Base-by-base conservation (phyloP, 1,140 invertebrate genomes). In the Lineus longissimus region DNA sequence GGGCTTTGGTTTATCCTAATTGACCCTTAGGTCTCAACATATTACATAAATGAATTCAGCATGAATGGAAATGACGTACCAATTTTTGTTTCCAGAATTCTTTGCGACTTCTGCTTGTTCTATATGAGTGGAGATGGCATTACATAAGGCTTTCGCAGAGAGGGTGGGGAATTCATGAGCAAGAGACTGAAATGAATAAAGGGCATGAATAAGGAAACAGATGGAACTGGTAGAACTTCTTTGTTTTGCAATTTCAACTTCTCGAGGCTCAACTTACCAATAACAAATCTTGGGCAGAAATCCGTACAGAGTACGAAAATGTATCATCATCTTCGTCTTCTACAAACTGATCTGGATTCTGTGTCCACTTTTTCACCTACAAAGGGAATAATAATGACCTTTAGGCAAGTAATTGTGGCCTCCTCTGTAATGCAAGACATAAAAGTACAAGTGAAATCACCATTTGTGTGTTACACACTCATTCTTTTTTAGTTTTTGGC, bases 261-360 rank as follows among this genome's bases (percentile, higher is more conserved):
- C n/a, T n/a, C n/a, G n/a, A n/a, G n/a, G n/a, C n/a, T n/a, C n/a
- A 22, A 73, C 77, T 78, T 75, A 88, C 87, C 74, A 84, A 69
- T 7, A 91, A 70, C 2, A 91, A 81, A 78, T 91, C 90, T 61
- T 88, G 87, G 7, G 89, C 89, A 9, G 89, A 89, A 64, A 90
- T 87, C 59, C 90, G 82, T n/a, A 92, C 87, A 25, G 89, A 89
- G 65, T 89, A 89, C 4, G 86, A 85, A 55, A 85, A 88, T 1
- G 85, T 85, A 57, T 87, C 85, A 62, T 90, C 87, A 73, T 90
- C 88, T 73, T 92, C 90, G 73, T 92, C 90, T 69, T 90, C 89
- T 4, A 91, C 87, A 82, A 90, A 91, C 68, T 87, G 86, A 72
- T 89, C 88, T 0, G 88, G 88, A 83, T 88, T 88, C 30, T 80